Percentiles rank a stretch among this genome's conserved stretches.
phyloP scores from a whole-genome alignment of 2,113 vertebrate species.

The Tretioscincus oriximinensis region DNA sequence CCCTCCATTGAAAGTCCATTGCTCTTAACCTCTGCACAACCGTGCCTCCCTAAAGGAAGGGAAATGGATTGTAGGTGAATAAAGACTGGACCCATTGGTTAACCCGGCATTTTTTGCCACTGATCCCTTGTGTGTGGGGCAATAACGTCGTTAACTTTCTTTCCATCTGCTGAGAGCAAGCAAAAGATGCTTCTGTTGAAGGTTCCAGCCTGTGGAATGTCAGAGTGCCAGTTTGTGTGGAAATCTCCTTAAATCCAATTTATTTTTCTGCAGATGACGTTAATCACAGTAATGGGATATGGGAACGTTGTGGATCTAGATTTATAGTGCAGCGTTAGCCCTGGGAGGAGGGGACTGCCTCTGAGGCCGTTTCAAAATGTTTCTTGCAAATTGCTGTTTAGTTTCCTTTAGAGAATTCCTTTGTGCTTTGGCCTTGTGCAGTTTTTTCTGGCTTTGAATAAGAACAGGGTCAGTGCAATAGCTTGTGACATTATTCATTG shows the following conservation, averaged over 20 bases:
- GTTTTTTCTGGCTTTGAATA: constrained; percentile 49
- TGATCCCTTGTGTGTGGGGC: constrained; percentile 25
- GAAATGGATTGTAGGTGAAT: too few relatives aligned
- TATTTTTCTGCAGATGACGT: constrained; percentile 40
- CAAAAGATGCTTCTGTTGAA: constrained; percentile 20
- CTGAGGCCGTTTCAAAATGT: constrained; percentile 39
- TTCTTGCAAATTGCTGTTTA: constrained; percentile 45
- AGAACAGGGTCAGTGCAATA: constrained; percentile 48
- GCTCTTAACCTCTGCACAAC: too few relatives aligned
- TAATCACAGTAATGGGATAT: constrained; percentile 56
- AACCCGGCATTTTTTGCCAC: not conserved
- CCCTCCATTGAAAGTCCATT: too few relatives aligned
- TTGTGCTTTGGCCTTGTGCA: constrained; percentile 58
- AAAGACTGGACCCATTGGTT: not conserved
- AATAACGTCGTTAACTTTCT: constrained; percentile 41
- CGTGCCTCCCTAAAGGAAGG: too few relatives aligned
- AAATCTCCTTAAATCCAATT: constrained; percentile 53
- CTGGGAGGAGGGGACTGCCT: constrained; percentile 46
- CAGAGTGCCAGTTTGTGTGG: constrained; percentile 53
- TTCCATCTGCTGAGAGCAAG: constrained; percentile 12
- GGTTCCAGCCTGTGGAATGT: constrained; percentile 32
- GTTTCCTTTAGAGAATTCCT: constrained; percentile 46
- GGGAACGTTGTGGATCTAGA: constrained; percentile 49
- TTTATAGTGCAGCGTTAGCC: constrained; percentile 54
- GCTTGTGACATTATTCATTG: constrained; percentile 49